A percentile compares a stretch with the other conserved stretches of the same genome.
These are phyloP conservation scores for Tinea semifulvella DNA, from an alignment of 2,888 invertebrate species.

Conservation along the genomic window DNA sequence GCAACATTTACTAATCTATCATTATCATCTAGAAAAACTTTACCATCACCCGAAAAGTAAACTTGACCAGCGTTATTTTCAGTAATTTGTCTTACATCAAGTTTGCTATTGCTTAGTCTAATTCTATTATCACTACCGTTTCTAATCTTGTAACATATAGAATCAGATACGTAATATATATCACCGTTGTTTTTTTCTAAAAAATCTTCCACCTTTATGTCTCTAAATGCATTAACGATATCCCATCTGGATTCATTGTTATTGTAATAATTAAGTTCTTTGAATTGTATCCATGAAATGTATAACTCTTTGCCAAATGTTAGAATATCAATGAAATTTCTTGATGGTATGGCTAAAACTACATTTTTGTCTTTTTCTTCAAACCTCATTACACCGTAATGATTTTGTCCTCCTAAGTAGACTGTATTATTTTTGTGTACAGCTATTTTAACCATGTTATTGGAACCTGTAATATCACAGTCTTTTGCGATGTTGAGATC, in stretches of 20 bases:
- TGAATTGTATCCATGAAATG: slow-evolving; percentile 8
- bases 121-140: not conserved
- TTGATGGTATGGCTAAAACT: not conserved
- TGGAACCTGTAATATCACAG: not conserved
- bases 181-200: slow-evolving; percentile 7
- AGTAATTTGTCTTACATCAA: not conserved
- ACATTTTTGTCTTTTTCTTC: not conserved
- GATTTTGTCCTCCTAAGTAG: slow-evolving; percentile 7
- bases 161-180: slow-evolving; percentile 1
- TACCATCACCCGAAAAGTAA: not conserved
- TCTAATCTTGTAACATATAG: not conserved
- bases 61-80: not conserved
- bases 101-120: not conserved
- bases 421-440: not conserved
- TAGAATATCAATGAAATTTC: slow-evolving; percentile 2
- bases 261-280: slow-evolving; percentile 2
- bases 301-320: slow-evolving; percentile 7
- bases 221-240: not conserved
- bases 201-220: not conserved
- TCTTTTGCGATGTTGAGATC: not conserved
- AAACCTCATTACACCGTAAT: slow-evolving; percentile 7
- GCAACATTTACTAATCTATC: not conserved
- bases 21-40: not conserved
- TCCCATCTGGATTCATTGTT: not conserved
- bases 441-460: not conserved